Evolutionary conservation across 2,888 invertebrate genomes (phyloP).

Genomic region (Caenorhabditis uteleia): DNA sequence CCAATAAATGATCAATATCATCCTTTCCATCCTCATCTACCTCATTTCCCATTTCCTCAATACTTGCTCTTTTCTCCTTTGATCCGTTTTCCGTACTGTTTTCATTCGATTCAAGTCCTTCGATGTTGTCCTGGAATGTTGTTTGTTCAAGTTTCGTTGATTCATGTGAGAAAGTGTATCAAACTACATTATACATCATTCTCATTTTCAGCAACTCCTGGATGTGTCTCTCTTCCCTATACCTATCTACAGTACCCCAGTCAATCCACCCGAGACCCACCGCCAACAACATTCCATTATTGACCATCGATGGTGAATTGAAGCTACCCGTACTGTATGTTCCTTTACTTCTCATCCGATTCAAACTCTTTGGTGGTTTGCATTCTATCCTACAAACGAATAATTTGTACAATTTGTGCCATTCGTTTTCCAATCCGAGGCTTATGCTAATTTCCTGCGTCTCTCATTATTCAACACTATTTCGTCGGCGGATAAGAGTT

Average conservation of each 20-base stretch:
- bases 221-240: too few species aligned
- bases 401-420: too few species aligned
- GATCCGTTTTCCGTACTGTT: background rate
- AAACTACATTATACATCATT: too few species aligned
- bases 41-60: constrained; percentile 6
- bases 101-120: background rate
- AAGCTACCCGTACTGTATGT: constrained; percentile 26
- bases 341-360: constrained; percentile 40
- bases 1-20: constrained; percentile 11
- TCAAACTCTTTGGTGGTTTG: constrained; percentile 40
- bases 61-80: background rate
- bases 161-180: too few species aligned
- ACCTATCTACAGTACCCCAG: background rate
- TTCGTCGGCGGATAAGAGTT: too few species aligned
- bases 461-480: too few species aligned
- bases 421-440: too few species aligned
- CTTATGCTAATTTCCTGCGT: too few species aligned
- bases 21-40: constrained; percentile 7
- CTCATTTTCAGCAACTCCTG: too few species aligned
- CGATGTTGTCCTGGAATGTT: background rate
- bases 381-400: constrained; percentile 24
- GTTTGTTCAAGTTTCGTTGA: too few species aligned
- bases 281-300: constrained; percentile 36
- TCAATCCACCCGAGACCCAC: too few species aligned
- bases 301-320: constrained; percentile 32